Evolutionary conservation across 2,888 invertebrate genomes (phyloP).

Genomic region (Philhelius pedissequus): DNA sequence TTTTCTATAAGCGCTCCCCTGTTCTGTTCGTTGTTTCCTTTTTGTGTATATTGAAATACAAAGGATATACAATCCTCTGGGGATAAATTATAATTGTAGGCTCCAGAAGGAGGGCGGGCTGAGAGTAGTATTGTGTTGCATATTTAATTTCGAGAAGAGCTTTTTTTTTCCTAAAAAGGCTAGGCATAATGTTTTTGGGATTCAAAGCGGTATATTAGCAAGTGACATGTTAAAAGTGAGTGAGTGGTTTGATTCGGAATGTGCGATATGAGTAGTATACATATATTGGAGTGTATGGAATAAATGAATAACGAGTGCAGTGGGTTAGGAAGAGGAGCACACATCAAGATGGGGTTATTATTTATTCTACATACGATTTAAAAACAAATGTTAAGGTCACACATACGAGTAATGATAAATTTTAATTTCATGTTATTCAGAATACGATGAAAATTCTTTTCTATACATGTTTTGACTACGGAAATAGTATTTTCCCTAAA

Average conservation of each 20-base stretch:
- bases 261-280: background rate
- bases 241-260: background rate
- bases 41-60: constrained; percentile 32
- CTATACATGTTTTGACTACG: too few relatives aligned
- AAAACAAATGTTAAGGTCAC: too few relatives aligned
- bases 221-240: constrained; percentile 9
- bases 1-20: constrained; percentile 37
- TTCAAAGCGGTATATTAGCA: background rate
- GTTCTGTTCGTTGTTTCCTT: constrained; percentile 17
- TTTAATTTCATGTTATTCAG: too few relatives aligned
- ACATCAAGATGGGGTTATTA: background rate
- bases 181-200: background rate
- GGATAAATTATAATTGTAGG: constrained; percentile 5
- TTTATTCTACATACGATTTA: too few relatives aligned
- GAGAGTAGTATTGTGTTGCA: constrained; percentile 60
- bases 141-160: constrained; percentile 65
- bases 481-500: too few relatives aligned
- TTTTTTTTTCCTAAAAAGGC: constrained; percentile 39
- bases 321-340: constrained; percentile 49
- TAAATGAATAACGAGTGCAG: constrained; percentile 50
- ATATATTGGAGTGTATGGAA: background rate
- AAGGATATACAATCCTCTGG: background rate
- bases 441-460: too few relatives aligned
- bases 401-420: too few relatives aligned
- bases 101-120: constrained; percentile 22